Evolutionary conservation across 2,113 vertebrate genomes (phyloP), one percentile per base, ranked within the genome.

Genomic region (Calidris pugnax): DNA sequence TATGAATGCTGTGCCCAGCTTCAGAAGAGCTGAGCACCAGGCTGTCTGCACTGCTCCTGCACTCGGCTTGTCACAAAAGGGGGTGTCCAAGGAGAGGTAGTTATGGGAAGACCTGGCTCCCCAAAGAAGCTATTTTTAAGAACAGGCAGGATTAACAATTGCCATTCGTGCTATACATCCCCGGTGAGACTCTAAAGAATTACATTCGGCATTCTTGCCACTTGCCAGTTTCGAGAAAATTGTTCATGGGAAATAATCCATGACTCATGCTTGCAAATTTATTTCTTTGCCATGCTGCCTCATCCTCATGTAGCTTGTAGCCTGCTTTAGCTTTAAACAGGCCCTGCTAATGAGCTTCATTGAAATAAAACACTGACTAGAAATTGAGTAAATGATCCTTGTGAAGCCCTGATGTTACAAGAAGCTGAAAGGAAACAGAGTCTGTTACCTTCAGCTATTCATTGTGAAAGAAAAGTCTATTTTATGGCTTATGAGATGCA

Each of bases 201-300:
- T 45, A 51, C 23, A 77, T 67, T 87, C 33, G 75, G 43, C 72
- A 33, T 79, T 75, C 56, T 77, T 68, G 74, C 26, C 21, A 30
- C 75, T 92, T 91, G n/a, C 24, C 56, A 47, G 12, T 75, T 95
- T 92, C 0, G 2, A 84, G 32, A 95, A 95, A 90, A 71, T 14
- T 51, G 18, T 80, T 93, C 26, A 74, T 60, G 47, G 51, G 51
- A 85, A 92, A 85, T 33, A 89, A 90, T 47, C 30, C 33, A 67
- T 92, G 74, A 95, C 30, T 91, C 69, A 94, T 39, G 27, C 18
- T 71, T 89, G 37, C 21, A 75, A 43, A 89, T 87, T 45, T 68
- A 51, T 78, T 80, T 96, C 35, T 90, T 92, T 81, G 33, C 30
- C n/a, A 59, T 51, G 23, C 28, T 87, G 69, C 30, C 14, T 93